phyloP scores from a whole-genome alignment of 2,113 vertebrate genomes.

The Catharus fuscescens region DNA sequence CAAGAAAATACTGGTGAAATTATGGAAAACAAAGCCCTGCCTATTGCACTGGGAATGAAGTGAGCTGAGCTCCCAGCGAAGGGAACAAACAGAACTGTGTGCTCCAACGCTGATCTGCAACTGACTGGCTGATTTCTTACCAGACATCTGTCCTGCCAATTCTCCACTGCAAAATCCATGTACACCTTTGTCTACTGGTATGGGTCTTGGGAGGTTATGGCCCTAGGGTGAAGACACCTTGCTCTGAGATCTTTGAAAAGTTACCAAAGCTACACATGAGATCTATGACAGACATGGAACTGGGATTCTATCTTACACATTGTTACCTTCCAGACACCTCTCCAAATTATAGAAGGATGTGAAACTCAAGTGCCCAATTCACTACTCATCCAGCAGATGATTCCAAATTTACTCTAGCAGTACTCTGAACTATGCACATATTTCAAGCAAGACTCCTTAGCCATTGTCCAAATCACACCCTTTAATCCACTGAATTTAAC shows the following conservation, averaged over 20 bases:
- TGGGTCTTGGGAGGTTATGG: neutral
- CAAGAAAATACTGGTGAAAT: neutral
- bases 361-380: neutral
- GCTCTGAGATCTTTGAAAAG: neutral
- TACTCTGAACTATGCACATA: neutral
- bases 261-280: neutral
- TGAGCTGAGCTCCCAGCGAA: neutral
- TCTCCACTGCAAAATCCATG: neutral
- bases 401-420: neutral
- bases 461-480: neutral
- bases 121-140: neutral
- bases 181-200: rapidly evolving
- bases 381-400: neutral
- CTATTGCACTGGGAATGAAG: neutral
- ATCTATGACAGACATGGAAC: neutral
- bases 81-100: neutral
- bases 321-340: neutral
- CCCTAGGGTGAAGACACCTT: neutral
- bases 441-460: neutral
- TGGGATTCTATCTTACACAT: neutral
- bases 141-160: neutral
- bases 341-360: neutral
- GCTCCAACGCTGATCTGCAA: rapidly evolving
- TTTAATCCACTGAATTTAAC: neutral
- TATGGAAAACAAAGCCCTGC: neutral